Base-by-base conservation (phyloP, 2,797 vertebrate genomes). In the Myotis findleyi region DNA sequence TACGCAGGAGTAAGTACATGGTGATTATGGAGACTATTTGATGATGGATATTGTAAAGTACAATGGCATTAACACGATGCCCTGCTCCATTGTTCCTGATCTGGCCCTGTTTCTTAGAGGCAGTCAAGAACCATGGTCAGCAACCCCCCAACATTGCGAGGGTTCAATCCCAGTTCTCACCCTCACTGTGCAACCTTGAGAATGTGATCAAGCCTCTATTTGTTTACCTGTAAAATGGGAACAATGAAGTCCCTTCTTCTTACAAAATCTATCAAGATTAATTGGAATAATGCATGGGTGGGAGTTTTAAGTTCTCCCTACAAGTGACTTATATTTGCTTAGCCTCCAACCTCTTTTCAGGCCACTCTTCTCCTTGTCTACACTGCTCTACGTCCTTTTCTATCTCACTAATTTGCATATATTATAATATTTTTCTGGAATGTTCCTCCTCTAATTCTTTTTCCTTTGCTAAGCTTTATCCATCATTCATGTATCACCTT, bases 271-370 rank as follows among this genome's bases (percentile, higher is more conserved):
- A 1, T 10, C 5, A 5, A 3, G 16, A 30, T 18, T 11, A 16
- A 27, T 0, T 10, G 7, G 13, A 8, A n/a, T 11, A 1, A 4
- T 0, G 0, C 7, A 2, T 5, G 4, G n/a, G 9, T 5, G 6
- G 5, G 38, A n/a, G 2, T 21, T 21, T 8, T 6, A 69, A 18
- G 12, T 59, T 13, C 7, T 69, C 3, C 36, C 53, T 8, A n/a
- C 62, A 8, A 8, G 38, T 2, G n/a, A 27, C 80, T 55, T 33
- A 20, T 62, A 62, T 47, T n/a, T 51, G 14, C 2, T 18, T 62
- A 0, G 0, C n/a, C 51, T 18, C 12, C n/a, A 57, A 2, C 3
- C 72, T n/a, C 38, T 30, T 25, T 33, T 30, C 2, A 66, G 68
- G 25, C 20, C 47, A 55, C 20, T 6, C 25, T n/a, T 17, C 9